A percentile compares a stretch with the other conserved stretches of the same genome.
Evolutionary conservation across 37 sponge, comb jelly and placozoan species (phyloP).

Genomic region (Ianthella basta): DNA sequence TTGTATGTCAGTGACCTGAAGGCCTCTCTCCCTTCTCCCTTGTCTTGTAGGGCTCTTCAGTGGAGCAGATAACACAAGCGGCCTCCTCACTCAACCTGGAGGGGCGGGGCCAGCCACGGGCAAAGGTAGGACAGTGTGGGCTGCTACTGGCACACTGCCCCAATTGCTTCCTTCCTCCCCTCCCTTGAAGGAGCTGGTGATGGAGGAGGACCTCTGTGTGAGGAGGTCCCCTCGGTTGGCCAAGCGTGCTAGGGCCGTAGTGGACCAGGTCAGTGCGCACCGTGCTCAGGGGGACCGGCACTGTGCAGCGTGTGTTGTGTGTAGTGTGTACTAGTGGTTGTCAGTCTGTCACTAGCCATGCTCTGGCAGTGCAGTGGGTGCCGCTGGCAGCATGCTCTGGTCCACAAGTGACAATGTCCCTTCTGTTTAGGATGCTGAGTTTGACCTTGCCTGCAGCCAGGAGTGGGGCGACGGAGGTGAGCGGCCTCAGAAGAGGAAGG

Average conservation of each 20-base stretch:
- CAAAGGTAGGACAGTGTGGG: background rate
- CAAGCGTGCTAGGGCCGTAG: constrained; percentile 57
- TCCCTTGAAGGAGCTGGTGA: background rate
- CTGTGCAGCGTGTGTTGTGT: background rate
- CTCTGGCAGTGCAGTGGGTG: too few species aligned
- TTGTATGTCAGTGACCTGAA: background rate
- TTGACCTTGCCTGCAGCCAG: constrained; percentile 66
- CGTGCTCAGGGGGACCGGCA: background rate
- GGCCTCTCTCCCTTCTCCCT: too few species aligned
- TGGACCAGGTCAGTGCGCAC: constrained; percentile 45
- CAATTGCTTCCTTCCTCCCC: background rate
- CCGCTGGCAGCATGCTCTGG: background rate
- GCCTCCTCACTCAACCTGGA: background rate
- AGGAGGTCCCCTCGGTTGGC: constrained; percentile 65
- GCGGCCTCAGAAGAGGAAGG: constrained; percentile 44
- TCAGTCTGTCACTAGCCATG: too few species aligned
- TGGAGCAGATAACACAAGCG: background rate
- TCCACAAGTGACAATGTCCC: too few species aligned
- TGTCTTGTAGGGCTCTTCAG: too few species aligned
- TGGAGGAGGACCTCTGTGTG: constrained; percentile 35
- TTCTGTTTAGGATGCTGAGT: constrained; percentile 46
- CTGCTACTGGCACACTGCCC: background rate
- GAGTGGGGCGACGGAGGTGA: constrained; percentile 30
- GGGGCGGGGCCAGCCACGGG: background rate
- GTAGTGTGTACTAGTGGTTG: background rate